A percentile compares a stretch with the other conserved stretches of the same genome.
Conservation (phyloP, 2,113 vertebrate species). For the Plotosus lineatus region DNA sequence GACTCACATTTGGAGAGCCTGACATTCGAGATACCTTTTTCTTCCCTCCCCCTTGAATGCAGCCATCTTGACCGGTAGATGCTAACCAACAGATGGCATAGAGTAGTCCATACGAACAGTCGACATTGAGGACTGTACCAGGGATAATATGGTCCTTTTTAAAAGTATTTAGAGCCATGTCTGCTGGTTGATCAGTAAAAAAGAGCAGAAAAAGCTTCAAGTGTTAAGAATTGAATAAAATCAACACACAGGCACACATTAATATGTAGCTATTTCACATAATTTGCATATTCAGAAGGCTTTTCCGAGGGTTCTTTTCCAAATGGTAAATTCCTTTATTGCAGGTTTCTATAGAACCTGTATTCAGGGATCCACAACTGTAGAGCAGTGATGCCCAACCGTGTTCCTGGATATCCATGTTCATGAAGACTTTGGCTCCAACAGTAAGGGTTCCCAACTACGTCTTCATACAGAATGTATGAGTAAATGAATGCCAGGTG, state of each 20-base stretch:
- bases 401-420: too few species aligned
- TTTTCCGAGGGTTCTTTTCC: neutral
- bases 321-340: too few species aligned
- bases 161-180: too few species aligned
- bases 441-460: too few species aligned
- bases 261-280: neutral
- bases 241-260: neutral
- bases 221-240: neutral
- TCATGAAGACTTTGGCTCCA: too few species aligned
- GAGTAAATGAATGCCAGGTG: too few species aligned
- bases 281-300: neutral
- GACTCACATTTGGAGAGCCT: conserved; percentile 67
- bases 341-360: neutral
- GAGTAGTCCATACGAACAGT: neutral
- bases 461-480: too few species aligned
- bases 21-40: conserved; percentile 63
- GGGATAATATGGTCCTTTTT: neutral
- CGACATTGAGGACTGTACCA: conserved; percentile 11
- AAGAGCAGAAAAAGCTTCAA: neutral
- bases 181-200: neutral
- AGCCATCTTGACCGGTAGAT: conserved; percentile 64
- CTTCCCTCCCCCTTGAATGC: conserved; percentile 13
- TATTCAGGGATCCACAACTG: neutral
- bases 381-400: too few species aligned
- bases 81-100: conserved; percentile 65